These are phyloP conservation scores for Petaurus breviceps DNA, from an alignment of 2,113 vertebrate species.

Conservation along the genomic window DNA sequence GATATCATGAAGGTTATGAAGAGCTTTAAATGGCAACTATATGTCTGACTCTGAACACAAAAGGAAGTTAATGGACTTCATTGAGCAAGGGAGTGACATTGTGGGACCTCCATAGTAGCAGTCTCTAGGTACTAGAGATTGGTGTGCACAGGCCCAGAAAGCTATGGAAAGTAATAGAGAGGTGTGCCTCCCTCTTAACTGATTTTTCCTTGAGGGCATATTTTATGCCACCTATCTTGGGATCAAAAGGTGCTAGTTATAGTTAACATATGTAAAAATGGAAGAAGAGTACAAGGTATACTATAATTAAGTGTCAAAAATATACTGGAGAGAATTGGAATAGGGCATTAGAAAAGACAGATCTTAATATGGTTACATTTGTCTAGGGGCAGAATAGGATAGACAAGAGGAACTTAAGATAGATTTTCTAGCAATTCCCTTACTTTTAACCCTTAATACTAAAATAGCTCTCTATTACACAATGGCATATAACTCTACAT, in stretches of 20 bases:
- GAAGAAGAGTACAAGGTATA: background rate
- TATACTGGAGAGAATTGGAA: background rate
- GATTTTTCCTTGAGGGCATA: background rate
- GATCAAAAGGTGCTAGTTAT: background rate
- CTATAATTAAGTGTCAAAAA: background rate
- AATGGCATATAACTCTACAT: background rate
- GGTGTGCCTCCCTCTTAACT: background rate
- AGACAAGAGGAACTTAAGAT: background rate
- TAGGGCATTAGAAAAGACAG: background rate
- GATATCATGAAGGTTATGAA: background rate
- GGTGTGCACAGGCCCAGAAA: background rate
- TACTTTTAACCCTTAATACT: background rate
- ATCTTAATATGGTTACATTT: background rate
- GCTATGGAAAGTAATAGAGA: background rate
- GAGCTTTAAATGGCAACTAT: background rate
- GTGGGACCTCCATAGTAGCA: background rate
- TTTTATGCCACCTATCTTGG: background rate
- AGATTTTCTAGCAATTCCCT: background rate
- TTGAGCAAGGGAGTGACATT: background rate
- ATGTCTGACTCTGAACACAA: background rate
- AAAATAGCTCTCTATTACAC: background rate
- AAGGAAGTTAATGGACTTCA: background rate
- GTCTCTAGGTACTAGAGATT: background rate
- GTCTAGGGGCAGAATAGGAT: background rate
- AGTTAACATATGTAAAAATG: background rate